Percentiles rank a stretch among this genome's conserved stretches.
phyloP scores from a whole-genome alignment of 1,140 invertebrate species.

The Oryzaephilus surinamensis region DNA sequence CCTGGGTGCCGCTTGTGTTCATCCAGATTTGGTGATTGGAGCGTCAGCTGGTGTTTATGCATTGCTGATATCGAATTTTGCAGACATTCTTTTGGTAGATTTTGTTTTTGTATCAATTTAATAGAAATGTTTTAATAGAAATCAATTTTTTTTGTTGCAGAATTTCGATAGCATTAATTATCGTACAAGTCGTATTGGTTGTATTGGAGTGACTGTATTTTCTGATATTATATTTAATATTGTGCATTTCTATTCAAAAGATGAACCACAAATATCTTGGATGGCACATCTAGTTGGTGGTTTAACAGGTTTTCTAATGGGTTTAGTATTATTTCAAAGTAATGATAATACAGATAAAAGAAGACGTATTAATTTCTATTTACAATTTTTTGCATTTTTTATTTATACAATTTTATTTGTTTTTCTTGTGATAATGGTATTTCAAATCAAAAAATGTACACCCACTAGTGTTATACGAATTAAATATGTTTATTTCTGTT shows the following conservation, averaged over 20 bases:
- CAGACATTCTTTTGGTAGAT: conserved; percentile 77
- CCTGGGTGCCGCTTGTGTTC: conserved; percentile 65
- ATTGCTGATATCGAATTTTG: conserved; percentile 79
- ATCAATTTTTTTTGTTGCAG: conserved; percentile 38
- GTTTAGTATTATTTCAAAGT: conserved; percentile 50
- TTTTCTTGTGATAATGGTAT: conserved; percentile 19
- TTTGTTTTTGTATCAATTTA: conserved; percentile 8
- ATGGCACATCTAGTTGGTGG: conserved; percentile 67
- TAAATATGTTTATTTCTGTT: conserved; percentile 22
- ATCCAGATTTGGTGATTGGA: conserved; percentile 73
- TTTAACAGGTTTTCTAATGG: conserved; percentile 64
- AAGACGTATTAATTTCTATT: no score
- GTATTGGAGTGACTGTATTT: conserved; percentile 48
- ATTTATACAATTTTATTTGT: conserved; percentile 18
- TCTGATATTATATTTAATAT: conserved; percentile 44
- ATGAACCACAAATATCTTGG: conserved; percentile 55
- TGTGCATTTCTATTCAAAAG: conserved; percentile 37
- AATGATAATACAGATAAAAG: not conserved
- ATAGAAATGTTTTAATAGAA: not conserved
- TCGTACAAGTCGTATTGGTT: conserved; percentile 43
- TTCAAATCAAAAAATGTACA: conserved; percentile 26
- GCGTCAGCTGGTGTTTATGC: conserved; percentile 93
- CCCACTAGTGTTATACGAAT: conserved; percentile 14
- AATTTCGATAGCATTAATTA: conserved; percentile 49
- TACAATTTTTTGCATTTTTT: conserved; percentile 10